These are phyloP conservation scores for Caranx ignobilis DNA, from an alignment of 2,113 vertebrate species.

Conservation along the genomic window DNA sequence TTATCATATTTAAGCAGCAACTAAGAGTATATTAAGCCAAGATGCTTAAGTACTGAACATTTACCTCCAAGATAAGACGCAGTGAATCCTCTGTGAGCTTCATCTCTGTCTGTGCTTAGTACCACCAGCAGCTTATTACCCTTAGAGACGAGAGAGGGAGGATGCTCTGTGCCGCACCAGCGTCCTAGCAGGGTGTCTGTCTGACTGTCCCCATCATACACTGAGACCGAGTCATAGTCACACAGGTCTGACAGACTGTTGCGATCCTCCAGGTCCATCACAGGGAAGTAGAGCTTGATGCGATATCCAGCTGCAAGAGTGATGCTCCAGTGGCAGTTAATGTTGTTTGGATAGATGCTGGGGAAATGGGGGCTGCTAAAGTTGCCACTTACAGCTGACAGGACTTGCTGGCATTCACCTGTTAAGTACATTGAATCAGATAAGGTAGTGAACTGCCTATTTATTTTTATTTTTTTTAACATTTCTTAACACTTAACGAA, in stretches of 20 bases:
- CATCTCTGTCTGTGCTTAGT: constrained; percentile 91
- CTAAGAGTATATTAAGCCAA: constrained; percentile 2
- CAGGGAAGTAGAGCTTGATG: constrained; percentile 90
- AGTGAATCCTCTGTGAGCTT: constrained; percentile 89
- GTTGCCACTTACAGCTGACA: constrained; percentile 88
- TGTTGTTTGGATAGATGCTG: constrained; percentile 95
- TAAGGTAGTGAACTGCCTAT: background rate
- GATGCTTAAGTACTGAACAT: background rate
- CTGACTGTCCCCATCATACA: constrained; percentile 88
- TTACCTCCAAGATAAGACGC: constrained; percentile 93
- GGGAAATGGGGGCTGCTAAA: constrained; percentile 95
- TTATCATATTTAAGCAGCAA: background rate
- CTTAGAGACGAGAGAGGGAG: constrained; percentile 84
- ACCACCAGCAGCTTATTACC: constrained; percentile 90
- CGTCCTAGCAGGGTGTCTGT: constrained; percentile 85
- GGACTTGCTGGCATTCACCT: constrained; percentile 95
- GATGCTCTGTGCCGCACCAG: constrained; percentile 90
- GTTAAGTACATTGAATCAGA: constrained; percentile 20
- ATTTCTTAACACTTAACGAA: background rate
- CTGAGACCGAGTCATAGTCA: constrained; percentile 91
- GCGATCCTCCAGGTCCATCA: constrained; percentile 91
- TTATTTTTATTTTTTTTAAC: background rate
- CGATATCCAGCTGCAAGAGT: constrained; percentile 85
- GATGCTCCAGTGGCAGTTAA: constrained; percentile 95
- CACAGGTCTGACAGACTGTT: constrained; percentile 90